phyloP scores from a whole-genome alignment of 2,888 invertebrate species.

The Thecophora atra region DNA sequence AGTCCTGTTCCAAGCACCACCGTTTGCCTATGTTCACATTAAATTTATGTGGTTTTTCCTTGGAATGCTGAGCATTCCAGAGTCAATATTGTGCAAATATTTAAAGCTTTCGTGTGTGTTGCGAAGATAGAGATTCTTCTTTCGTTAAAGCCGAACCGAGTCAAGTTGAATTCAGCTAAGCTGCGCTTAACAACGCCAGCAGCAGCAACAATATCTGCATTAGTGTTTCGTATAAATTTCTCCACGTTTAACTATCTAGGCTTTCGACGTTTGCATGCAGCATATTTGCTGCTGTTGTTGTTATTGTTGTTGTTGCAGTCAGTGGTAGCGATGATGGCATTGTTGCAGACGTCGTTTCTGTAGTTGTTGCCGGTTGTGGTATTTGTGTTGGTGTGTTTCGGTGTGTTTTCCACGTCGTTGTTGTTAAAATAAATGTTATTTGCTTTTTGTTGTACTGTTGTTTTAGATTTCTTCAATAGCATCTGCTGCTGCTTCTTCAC shows the following conservation, averaged over 20 bases:
- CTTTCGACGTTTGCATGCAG: conserved; percentile 2
- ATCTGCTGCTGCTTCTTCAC: background rate
- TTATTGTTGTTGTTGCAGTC: conserved; percentile 10
- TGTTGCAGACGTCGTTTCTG: background rate
- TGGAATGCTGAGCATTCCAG: conserved; percentile 21
- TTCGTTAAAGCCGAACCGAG: no score
- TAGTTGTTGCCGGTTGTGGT: background rate
- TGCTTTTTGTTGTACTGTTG: background rate
- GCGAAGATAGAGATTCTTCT: conserved; percentile 1
- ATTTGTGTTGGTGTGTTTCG: background rate
- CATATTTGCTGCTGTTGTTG: background rate
- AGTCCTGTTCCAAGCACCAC: background rate
- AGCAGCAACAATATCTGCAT: conserved; percentile 3
- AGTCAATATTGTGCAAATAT: conserved; percentile 4
- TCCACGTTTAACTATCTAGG: conserved; percentile 16
- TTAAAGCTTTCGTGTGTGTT: background rate
- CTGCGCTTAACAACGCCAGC: background rate
- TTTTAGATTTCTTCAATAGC: background rate
- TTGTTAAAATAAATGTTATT: conserved; percentile 2
- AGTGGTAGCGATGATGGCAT: conserved; percentile 3
- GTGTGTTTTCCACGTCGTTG: background rate
- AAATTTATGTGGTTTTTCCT: background rate
- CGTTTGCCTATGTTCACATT: conserved; percentile 19
- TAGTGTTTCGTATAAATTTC: background rate
- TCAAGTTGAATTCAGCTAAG: no score